Evolutionary conservation across 30 jellyfish, hydroid and myxozoan species (phyloP).

Genomic region (Nemopilema nomurai): DNA sequence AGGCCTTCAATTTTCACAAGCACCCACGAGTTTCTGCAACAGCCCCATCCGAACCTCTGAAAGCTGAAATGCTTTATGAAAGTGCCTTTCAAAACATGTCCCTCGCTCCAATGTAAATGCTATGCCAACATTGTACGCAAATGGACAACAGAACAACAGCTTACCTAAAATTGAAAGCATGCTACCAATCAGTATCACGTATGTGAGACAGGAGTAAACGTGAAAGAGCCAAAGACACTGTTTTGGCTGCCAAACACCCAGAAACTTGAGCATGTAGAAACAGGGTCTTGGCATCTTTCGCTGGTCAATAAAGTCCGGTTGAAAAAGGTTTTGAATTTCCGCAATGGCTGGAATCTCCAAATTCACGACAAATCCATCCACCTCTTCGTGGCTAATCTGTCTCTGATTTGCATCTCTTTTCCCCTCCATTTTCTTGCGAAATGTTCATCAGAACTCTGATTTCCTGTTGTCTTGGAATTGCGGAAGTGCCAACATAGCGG

Average conservation of each 20-base stretch:
- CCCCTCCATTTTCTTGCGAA: conserved; percentile 1
- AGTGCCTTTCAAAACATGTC: too few relatives aligned
- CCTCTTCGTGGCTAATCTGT: not conserved
- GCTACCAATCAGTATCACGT: conserved; percentile 17
- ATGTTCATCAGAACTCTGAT: too few relatives aligned
- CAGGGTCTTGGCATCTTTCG: conserved; percentile 77
- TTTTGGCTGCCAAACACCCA: conserved; percentile 87
- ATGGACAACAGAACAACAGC: not conserved
- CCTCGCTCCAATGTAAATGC: not conserved
- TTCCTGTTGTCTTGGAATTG: too few relatives aligned
- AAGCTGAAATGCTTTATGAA: too few relatives aligned
- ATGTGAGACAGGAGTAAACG: conserved; percentile 24
- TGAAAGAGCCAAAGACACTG: conserved; percentile 29
- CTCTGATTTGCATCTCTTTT: not conserved
- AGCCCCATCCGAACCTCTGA: too few relatives aligned
- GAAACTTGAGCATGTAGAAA: conserved; percentile 47
- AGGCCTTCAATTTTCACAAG: too few relatives aligned
- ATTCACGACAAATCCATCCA: conserved; percentile 4
- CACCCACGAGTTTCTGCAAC: too few relatives aligned
- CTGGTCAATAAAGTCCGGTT: conserved; percentile 22
- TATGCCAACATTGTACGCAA: not conserved
- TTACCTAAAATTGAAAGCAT: conserved; percentile 44
- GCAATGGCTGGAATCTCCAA: not conserved
- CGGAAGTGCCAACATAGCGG: not conserved
- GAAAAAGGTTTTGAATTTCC: not conserved